A percentile compares a stretch with the other conserved stretches of the same genome.
Conservation (phyloP, 2,888 invertebrate genomes). For the Druceiella hillmani region DNA sequence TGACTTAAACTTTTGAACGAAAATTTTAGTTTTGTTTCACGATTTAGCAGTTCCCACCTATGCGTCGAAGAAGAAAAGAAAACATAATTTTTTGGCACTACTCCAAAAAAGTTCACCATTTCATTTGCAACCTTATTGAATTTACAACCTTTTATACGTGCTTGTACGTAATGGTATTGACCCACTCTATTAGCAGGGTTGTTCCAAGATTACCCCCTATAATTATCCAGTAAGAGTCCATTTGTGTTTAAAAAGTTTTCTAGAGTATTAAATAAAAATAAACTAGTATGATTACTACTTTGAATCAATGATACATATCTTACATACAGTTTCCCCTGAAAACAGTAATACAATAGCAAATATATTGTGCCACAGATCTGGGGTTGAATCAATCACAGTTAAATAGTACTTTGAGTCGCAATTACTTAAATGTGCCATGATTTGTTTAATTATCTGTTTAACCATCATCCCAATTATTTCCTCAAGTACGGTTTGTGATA, state of each 20-base stretch:
- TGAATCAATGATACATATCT: not conserved
- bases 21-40: slow-evolving; percentile 3
- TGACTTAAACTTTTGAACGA: slow-evolving; percentile 2
- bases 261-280: slow-evolving; percentile 2
- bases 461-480: no score
- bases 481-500: no score
- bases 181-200: slow-evolving; percentile 1
- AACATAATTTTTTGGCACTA: slow-evolving; percentile 2
- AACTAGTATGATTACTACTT: slow-evolving; percentile 2
- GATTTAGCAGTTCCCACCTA: slow-evolving; percentile 5
- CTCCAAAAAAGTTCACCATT: slow-evolving; percentile 5
- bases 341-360: no score
- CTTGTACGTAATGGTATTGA: slow-evolving; percentile 1
- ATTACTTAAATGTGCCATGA: no score
- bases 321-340: no score
- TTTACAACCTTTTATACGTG: slow-evolving; percentile 1
- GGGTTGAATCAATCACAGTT: no score
- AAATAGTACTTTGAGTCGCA: no score
- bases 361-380: no score
- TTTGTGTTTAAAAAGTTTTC: slow-evolving; percentile 4
- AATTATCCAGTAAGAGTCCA: slow-evolving; percentile 1
- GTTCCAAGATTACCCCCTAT: not conserved
- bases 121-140: not conserved
- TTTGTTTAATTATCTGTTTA: no score
- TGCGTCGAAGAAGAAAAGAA: slow-evolving; percentile 3